These are phyloP conservation scores for Myotis findleyi DNA, from an alignment of 2,797 vertebrate species.

Conservation along the genomic window DNA sequence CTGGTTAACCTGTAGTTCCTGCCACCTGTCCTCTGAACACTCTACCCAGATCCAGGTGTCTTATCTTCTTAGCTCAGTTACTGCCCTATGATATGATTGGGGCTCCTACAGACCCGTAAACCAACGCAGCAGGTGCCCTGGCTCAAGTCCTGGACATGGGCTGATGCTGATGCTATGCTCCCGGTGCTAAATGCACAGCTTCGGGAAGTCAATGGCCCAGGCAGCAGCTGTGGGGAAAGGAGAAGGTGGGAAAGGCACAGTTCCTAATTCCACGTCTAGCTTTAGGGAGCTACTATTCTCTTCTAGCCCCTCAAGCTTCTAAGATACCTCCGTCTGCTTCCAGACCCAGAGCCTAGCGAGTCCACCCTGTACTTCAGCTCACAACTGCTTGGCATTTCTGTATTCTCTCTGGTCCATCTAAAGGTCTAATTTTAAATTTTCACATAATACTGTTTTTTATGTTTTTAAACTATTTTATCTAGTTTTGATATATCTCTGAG, in stretches of 20 bases:
- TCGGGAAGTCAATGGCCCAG: not conserved
- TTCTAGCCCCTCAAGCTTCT: not conserved
- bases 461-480: not conserved
- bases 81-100: too few relatives aligned
- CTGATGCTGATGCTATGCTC: not conserved
- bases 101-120: not conserved
- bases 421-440: not conserved
- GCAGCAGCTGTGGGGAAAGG: not conserved
- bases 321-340: not conserved
- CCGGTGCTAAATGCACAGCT: not conserved
- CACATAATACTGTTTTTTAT: not conserved
- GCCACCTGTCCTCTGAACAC: not conserved
- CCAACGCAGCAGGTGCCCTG: not conserved
- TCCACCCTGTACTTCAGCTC: rapidly evolving
- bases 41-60: not conserved
- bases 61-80: not conserved
- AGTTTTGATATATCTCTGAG: not conserved
- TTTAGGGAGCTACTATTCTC: not conserved
- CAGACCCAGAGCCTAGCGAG: not conserved
- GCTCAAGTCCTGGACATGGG: not conserved
- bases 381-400: not conserved
- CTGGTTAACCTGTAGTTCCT: not conserved
- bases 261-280: not conserved
- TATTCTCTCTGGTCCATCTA: not conserved
- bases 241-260: not conserved